These are phyloP conservation scores for Brachystomella parvula DNA, from an alignment of 1,140 invertebrate species.

Conservation along the genomic window DNA sequence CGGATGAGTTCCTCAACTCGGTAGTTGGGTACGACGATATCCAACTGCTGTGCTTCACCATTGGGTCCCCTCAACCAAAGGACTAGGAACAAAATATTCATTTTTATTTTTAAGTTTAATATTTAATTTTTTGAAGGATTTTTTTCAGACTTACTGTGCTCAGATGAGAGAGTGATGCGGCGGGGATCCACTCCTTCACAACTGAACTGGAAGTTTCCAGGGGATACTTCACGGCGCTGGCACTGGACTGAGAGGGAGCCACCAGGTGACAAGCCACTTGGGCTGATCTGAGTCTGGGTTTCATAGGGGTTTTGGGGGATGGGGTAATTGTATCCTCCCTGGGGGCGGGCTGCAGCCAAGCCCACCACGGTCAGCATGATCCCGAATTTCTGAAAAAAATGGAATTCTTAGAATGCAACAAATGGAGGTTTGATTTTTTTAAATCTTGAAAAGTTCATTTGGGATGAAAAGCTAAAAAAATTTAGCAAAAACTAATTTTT, in stretches of 20 bases:
- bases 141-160: conserved; percentile 13
- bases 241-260: conserved; percentile 6
- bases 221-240: background rate
- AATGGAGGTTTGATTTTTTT: no score
- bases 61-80: conserved; percentile 15
- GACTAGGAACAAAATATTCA: no score
- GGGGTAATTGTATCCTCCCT: background rate
- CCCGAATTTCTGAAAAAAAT: background rate
- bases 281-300: background rate
- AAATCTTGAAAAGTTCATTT: no score
- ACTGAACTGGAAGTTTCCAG: conserved; percentile 5
- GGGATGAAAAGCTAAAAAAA: no score
- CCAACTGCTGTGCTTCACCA: background rate
- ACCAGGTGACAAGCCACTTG: background rate
- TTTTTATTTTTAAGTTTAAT: no score
- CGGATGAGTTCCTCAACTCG: conserved; percentile 21
- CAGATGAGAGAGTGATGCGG: background rate
- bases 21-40: conserved; percentile 27
- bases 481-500: no score
- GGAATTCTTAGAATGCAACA: no score
- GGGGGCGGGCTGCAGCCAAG: background rate
- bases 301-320: background rate
- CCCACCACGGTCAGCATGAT: background rate
- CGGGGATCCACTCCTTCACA: conserved; percentile 1
- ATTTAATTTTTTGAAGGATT: no score